Evolutionary conservation across 2,113 vertebrate species (phyloP).

Genomic region (Ophiodon elongatus): DNA sequence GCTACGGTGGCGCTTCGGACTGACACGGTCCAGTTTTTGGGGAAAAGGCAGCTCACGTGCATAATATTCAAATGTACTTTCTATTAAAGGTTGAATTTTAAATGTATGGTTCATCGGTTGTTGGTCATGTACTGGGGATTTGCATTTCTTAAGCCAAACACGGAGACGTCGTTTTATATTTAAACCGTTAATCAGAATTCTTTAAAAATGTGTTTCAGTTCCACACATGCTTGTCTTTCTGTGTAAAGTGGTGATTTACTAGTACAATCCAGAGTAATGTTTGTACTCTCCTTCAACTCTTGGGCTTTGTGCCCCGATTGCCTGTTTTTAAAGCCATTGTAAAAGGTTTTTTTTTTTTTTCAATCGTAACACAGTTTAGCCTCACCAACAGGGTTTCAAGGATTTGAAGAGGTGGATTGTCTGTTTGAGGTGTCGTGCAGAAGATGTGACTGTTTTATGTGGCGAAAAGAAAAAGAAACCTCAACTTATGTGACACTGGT

Average conservation of each 20-base stretch:
- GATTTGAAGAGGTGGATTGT: conserved; percentile 3
- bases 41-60: not conserved
- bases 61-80: not conserved
- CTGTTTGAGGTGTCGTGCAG: conserved; percentile 10
- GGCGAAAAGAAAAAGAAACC: not conserved
- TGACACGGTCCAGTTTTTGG: not conserved
- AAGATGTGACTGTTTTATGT: conserved; percentile 25
- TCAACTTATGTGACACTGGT: conserved; percentile 14
- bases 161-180: conserved; percentile 1
- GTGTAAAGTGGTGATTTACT: not conserved
- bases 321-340: conserved; percentile 36
- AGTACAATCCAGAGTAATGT: conserved; percentile 4
- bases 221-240: not conserved
- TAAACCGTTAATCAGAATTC: conserved; percentile 1
- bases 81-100: conserved; percentile 14
- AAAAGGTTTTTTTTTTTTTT: conserved; percentile 23
- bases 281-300: not conserved
- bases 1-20: not conserved
- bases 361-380: conserved; percentile 1
- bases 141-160: conserved; percentile 1
- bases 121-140: conserved; percentile 9
- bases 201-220: conserved; percentile 1
- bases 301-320: not conserved
- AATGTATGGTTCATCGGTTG: not conserved
- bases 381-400: not conserved